phyloP scores from a whole-genome alignment of 64 coral and sea anemone genomes.

The Dendronephthya gigantea region DNA sequence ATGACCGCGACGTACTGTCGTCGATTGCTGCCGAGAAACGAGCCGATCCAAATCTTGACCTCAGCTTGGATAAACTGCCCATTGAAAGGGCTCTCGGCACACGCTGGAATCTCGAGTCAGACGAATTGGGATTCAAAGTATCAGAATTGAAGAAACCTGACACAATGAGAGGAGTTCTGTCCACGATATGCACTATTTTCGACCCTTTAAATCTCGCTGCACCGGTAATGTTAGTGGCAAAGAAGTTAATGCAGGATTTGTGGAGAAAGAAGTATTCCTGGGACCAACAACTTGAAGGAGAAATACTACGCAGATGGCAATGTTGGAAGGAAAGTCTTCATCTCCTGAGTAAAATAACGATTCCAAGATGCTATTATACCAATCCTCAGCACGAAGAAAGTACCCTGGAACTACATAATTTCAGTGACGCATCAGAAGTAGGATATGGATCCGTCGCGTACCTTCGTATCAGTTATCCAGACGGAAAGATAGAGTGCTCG shows the following conservation, averaged over 20 bases:
- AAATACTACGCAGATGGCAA: not conserved
- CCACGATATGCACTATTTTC: not conserved
- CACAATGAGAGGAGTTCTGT: constrained; percentile 5
- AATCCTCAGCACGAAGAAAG: not conserved
- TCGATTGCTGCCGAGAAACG: not conserved
- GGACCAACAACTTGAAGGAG: not conserved
- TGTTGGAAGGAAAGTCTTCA: not conserved
- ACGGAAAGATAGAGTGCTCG: not conserved
- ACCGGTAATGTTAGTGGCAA: not conserved
- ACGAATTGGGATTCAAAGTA: not conserved
- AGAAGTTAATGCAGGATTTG: not conserved
- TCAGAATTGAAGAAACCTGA: not conserved
- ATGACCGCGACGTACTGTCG: not conserved
- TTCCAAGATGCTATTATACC: not conserved
- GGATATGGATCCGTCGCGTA: not conserved
- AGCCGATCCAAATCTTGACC: not conserved
- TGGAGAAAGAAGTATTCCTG: not conserved
- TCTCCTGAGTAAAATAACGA: not conserved
- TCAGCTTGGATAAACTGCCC: not conserved
- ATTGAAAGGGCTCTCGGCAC: not conserved
- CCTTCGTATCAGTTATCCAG: not conserved
- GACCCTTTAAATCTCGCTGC: not conserved
- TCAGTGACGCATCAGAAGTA: not conserved
- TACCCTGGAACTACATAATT: not conserved
- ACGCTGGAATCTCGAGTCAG: not conserved